A percentile compares a stretch with the other conserved stretches of the same genome.
phyloP scores from a whole-genome alignment of 2,113 vertebrate species.

The Dolichotis patagonum region DNA sequence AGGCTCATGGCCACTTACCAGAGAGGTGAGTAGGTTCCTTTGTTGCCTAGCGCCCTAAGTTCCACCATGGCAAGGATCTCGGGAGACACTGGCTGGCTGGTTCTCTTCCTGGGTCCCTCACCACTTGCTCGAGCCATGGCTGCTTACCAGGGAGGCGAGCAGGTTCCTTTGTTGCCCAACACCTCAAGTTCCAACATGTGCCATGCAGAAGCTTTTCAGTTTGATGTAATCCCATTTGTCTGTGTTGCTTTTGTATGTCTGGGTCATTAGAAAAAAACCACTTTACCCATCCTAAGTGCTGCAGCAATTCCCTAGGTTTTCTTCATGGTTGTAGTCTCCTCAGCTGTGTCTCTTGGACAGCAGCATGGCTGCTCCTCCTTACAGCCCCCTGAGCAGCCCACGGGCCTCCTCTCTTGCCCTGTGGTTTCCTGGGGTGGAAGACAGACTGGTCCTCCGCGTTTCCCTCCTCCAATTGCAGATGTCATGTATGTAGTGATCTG shows the following conservation, averaged over 20 bases:
- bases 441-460: neutral
- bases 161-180: too few species aligned
- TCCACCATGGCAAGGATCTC: too few species aligned
- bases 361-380: neutral
- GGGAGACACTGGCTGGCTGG: too few species aligned
- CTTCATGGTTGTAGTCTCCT: neutral
- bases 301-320: neutral
- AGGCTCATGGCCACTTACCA: too few species aligned
- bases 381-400: neutral
- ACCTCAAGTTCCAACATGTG: too few species aligned
- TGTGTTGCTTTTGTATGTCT: neutral
- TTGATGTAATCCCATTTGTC: neutral
- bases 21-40: too few species aligned
- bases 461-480: neutral
- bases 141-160: too few species aligned
- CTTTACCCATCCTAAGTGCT: neutral
- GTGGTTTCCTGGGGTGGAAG: neutral
- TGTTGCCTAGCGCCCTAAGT: too few species aligned
- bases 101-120: too few species aligned
- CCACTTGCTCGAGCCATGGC: too few species aligned
- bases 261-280: neutral
- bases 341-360: neutral
- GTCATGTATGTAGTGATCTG: neutral
- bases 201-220: neutral
- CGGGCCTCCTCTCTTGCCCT: neutral